Evolutionary conservation across 2,888 invertebrate species (phyloP).

Genomic region (Athalia cordata): DNA sequence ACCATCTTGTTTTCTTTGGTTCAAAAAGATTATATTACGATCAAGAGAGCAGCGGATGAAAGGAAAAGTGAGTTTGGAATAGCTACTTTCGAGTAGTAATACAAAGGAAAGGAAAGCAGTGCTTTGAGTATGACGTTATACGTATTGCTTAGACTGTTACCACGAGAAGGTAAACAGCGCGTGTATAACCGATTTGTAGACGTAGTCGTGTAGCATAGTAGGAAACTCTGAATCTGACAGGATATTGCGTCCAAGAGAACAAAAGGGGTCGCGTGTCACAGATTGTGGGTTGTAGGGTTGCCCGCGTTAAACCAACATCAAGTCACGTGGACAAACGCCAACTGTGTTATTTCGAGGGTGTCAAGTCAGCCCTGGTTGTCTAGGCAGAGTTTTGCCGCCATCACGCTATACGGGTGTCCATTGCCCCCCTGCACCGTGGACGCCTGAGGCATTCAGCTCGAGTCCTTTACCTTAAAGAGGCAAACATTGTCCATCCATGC

Average conservation of each 20-base stretch:
- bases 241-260: conserved; percentile 47
- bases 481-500: conserved; percentile 36
- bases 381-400: conserved; percentile 31
- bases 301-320: conserved; percentile 44
- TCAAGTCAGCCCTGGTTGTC: conserved; percentile 32
- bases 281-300: conserved; percentile 41
- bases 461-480: conserved; percentile 17
- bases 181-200: not conserved
- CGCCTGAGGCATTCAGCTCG: conserved; percentile 4
- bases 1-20: too few species aligned
- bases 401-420: not conserved
- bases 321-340: conserved; percentile 48
- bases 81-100: too few species aligned
- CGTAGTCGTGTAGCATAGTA: not conserved
- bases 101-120: too few species aligned
- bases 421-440: not conserved
- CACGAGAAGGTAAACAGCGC: not conserved
- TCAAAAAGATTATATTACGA: too few species aligned
- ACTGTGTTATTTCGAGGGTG: conserved; percentile 40
- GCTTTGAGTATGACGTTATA: too few species aligned
- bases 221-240: conserved; percentile 46
- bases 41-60: too few species aligned
- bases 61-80: too few species aligned
- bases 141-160: too few species aligned
- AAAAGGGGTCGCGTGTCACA: conserved; percentile 47